Base-by-base conservation (phyloP, 2,888 invertebrate species). In the Tipula confusa region DNA sequence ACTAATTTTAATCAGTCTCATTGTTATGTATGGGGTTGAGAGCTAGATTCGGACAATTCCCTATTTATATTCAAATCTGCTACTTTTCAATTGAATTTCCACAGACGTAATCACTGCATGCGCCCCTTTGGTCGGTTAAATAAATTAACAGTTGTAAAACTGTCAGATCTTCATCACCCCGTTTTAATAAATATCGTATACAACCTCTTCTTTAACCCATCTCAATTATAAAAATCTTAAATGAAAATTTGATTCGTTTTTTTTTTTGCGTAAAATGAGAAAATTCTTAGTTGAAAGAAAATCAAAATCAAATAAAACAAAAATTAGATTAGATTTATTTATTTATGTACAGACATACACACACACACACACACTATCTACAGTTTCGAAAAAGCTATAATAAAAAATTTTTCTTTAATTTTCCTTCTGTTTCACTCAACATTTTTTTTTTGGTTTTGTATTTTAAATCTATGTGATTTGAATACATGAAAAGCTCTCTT, bases 251-350 rank as follows among this genome's bases (percentile, higher is more conserved):
- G 18, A 64, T 64, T 64, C n/a, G n/a, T n/a, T n/a, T n/a, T 24
- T 64, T 64, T 38, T 64, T 43, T 18, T 64, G 18, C 24, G 64
- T 64, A 64, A 64, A 24, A 64, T 24, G 11, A 9, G 11, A 64
- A 64, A 64, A 24, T 64, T 64, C 24, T 64, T 24, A 24, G 64
- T 64, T 64, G 64, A 64, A 64, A 64, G 64, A 64, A 64, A 64
- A 64, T 64, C 64, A 64, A 64, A 64, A 64, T 64, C 64, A 24
- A 64, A 64, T 64, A 64, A 64, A 24, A 64, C 64, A 64, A 64
- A 64, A 64, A 64, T 64, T 64, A 64, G 64, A 64, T 64, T 64
- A 64, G 64, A 64, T 64, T 64, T 64, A 64, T 64, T 64, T 64
- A 64, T 64, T 64, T 64, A 64, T 64, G 24, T 64, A 64, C 2